Evolutionary conservation across 35 echinoderm and acorn worm species (phyloP), one percentile per base, ranked within the genome.

Genomic region (Ophiothrix spiculata): DNA sequence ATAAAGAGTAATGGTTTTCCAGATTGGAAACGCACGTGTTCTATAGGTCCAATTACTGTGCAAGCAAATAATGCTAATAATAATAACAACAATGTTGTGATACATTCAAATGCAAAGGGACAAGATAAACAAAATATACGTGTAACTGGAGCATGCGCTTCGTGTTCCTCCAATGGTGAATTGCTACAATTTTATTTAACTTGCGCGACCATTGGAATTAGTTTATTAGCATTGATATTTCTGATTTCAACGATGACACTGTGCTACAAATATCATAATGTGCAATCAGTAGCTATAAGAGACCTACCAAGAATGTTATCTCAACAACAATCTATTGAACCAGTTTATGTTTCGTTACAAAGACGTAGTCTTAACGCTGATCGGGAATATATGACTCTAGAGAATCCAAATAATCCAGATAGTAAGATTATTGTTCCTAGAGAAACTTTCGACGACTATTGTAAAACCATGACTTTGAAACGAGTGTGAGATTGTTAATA

Each of bases 291-390:
- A 69, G 6, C 2, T 4, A 69, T 25, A 25, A n/a, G 60, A 69
- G 60, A 69, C 10, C 3, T 25, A 6, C 25, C 60, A n/a, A 6
- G 60, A 2, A 28, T 69, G 3, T 2, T 69, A 4, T 12, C 60
- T 4, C 1, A 15, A 25, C 10, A 69, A 2, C 60, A 69, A 69
- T 10, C 60, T 2, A 28, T n/a, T 69, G 60, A 69, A 69, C 60
- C 60, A n/a, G 60, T 69, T 69, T 69, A 69, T 69, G 60, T 69
- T 4, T 69, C 60, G 29, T n/a, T 69, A n/a, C 60, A 69, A 69
- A 69, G 60, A 28, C 60, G 60, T 12, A 69, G 60, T 25, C n/a
- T n/a, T n/a, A 69, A 15, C 2, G 2, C 17, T 28, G 60, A 69
- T 4, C 60, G 60, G 29, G 60, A 15, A 15, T 69, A 69, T 28